Base-by-base conservation (phyloP, 2,888 invertebrate species). In the Molorchus minor region DNA sequence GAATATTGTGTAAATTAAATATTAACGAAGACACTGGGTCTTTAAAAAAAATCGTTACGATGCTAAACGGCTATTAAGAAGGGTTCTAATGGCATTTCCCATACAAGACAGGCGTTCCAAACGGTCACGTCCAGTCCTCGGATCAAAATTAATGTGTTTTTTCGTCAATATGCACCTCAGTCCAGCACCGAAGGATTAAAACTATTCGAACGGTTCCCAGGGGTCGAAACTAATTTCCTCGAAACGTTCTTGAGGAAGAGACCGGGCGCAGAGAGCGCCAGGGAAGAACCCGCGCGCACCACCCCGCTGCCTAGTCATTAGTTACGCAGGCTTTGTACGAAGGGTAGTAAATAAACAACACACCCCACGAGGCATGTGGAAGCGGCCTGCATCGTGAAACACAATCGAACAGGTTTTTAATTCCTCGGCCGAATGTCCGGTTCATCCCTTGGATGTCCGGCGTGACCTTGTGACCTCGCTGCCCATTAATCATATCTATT, bases 401-500 rank as follows among this genome's bases (percentile, higher is more conserved):
- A 74, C 74, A 61, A 73, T 60, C 68, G 71, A 75, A 75, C 75
- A 77, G 77, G 77, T 77, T 77, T n/a, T 75, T 73, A 75, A 75
- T 76, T 75, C 75, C 77, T 75, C 73, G 72, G 71, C 72, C 71
- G 69, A n/a, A 74, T 75, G 76, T 76, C 76, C 76, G 75, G 76
- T 76, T 70, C 75, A 79, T 78, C 79, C 80, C 78, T 78, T 71
- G 74, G n/a, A 77, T 78, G 78, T 77, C 79, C 79, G 79, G 77
- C 75, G 74, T 79, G 79, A 80, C 79, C 81, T 75, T 73, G 64
- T 72, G 79, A 79, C 80, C 80, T 77, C 72, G 69, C 73, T 78
- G 77, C 77, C 80, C 80, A 81, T 81, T 80, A 80, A 81, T 81
- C 80, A 81, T 80, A 79, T 80, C 80, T 79, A 78, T 80, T 79